phyloP scores from a whole-genome alignment of 2,797 vertebrate genomes.

The Octomys mimax region DNA sequence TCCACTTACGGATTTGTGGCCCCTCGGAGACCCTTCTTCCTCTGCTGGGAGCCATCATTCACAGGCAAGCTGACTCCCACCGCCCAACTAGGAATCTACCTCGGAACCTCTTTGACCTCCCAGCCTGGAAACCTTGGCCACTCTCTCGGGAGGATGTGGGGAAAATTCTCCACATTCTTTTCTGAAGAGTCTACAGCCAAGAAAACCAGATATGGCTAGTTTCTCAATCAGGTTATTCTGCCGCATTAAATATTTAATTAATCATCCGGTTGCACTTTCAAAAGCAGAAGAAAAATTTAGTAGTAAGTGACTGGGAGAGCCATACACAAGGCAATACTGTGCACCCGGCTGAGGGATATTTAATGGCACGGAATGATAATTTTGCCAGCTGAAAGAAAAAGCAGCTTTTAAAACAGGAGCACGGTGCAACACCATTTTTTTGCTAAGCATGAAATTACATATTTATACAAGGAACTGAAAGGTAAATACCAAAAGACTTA shows the following conservation, averaged over 20 bases:
- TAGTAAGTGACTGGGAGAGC: background rate
- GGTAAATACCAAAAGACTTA: background rate
- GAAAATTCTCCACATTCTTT: constrained; percentile 81
- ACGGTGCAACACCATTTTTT: background rate
- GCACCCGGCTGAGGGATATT: background rate
- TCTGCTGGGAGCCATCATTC: background rate
- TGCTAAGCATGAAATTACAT: background rate
- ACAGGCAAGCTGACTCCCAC: background rate
- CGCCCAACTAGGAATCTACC: background rate
- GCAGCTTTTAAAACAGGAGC: background rate
- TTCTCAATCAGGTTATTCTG: constrained; percentile 73
- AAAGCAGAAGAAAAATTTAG: constrained; percentile 35
- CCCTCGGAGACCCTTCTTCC: too few relatives aligned
- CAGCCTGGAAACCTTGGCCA: background rate
- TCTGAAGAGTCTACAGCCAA: constrained; percentile 64
- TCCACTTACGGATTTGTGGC: background rate
- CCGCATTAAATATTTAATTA: constrained; percentile 54
- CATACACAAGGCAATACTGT: background rate
- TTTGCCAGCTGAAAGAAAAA: background rate
- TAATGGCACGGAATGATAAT: background rate
- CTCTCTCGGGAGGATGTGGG: constrained; percentile 76
- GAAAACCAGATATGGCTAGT: constrained; percentile 71
- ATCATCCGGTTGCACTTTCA: background rate
- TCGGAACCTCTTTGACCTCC: constrained; percentile 16
- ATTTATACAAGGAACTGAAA: constrained; percentile 20